phyloP scores from a whole-genome alignment of 2,888 invertebrate genomes.

The Endotricha flammealis region DNA sequence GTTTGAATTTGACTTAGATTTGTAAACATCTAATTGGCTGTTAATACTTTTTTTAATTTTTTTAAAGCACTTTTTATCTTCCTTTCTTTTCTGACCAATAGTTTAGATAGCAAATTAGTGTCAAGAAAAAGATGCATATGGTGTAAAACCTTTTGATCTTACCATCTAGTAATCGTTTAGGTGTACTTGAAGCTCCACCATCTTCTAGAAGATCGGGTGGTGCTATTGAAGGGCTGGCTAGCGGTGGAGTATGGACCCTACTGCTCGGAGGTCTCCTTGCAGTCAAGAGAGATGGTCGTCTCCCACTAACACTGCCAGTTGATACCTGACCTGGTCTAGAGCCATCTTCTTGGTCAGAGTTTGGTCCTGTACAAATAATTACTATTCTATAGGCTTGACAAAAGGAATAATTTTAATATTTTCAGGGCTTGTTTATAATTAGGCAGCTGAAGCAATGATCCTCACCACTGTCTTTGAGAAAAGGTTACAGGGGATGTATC shows the following conservation, averaged over 20 bases:
- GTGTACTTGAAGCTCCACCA: slow-evolving; percentile 90
- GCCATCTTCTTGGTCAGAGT: slow-evolving; percentile 87
- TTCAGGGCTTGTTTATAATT: no score
- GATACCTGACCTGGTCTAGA: slow-evolving; percentile 85
- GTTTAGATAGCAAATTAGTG: no score
- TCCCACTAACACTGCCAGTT: slow-evolving; percentile 77
- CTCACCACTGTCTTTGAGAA: no score
- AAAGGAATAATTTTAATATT: no score
- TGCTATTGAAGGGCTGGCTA: slow-evolving; percentile 81
- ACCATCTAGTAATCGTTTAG: slow-evolving; percentile 82
- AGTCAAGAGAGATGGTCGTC: slow-evolving; percentile 66
- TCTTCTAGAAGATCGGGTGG: slow-evolving; percentile 84
- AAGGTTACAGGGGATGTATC: no score
- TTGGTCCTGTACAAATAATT: slow-evolving; percentile 71
- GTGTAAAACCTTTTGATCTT: slow-evolving; percentile 30
- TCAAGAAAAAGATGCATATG: no score
- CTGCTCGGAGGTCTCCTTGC: slow-evolving; percentile 71
- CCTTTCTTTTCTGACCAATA: no score
- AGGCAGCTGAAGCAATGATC: no score
- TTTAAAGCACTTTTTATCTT: no score
- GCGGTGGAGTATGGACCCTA: slow-evolving; percentile 85
- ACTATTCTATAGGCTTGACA: no score
- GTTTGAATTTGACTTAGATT: no score
- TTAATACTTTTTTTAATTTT: no score
- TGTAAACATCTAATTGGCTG: slow-evolving; percentile 7